phyloP scores from a whole-genome alignment of 2,797 vertebrate species.

The Acrossocheilus fasciatus region DNA sequence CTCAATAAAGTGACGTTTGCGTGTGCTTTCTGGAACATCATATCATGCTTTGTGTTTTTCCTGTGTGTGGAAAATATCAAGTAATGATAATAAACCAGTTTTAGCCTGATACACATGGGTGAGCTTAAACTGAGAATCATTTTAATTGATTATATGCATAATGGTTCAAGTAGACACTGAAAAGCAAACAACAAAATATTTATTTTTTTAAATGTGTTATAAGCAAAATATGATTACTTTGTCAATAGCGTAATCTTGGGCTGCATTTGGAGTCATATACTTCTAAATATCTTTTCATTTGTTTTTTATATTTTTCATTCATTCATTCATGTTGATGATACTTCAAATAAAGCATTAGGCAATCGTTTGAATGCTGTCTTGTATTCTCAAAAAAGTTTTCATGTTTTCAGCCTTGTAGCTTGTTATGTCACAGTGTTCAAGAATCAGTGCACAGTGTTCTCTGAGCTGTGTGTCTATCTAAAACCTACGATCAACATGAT shows the following conservation, averaged over 20 bases:
- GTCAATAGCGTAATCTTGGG: neutral
- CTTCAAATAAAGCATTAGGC: neutral
- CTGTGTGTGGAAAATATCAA: neutral
- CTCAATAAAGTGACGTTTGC: neutral
- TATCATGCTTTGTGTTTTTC: neutral
- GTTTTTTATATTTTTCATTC: neutral
- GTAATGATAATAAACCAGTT: neutral
- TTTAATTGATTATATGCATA: too few species aligned
- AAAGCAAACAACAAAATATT: neutral
- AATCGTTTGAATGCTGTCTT: neutral
- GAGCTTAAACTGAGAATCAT: too few species aligned
- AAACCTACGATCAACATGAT: constrained; percentile 30
- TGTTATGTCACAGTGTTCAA: neutral
- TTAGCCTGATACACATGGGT: neutral
- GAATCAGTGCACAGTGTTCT: constrained; percentile 2
- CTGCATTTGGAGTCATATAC: neutral
- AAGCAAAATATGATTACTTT: neutral
- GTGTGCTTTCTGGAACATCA: constrained; percentile 7
- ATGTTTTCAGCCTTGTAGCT: neutral
- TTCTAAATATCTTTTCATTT: neutral
- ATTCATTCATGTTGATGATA: neutral
- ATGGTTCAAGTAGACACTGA: neutral
- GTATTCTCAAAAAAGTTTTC: neutral
- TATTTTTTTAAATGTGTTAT: neutral
- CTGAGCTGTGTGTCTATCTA: constrained; percentile 27